Evolutionary conservation across 2,888 invertebrate genomes (phyloP), one percentile per base, ranked within the genome.

Genomic region (Hipparchia sbordonii): DNA sequence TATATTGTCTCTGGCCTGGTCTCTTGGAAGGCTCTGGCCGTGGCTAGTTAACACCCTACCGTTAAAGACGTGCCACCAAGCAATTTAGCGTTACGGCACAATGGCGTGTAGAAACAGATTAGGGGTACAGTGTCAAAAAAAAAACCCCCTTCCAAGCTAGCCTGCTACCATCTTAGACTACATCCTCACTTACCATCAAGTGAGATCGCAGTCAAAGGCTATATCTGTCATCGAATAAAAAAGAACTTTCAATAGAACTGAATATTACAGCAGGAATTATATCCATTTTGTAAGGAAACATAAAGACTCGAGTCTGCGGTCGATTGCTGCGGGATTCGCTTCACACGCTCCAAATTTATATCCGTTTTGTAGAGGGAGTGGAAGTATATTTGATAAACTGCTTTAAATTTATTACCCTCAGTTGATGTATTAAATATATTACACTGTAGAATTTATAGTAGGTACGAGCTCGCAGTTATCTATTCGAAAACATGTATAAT

Each of bases 321-420:
- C 52, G 68, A 60, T 33, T 39, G 61, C 61, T 52, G 60, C 52
- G 52, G 61, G n/a, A 13, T 52, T 61, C 51, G 9, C 61, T 52
- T 39, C 60, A 52, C 69, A 39, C 39, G 69, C 69, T 61, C 13
- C 52, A 51, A 52, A 52, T 69, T 61, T 69, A 67, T 59, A 59
- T 67, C 48, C 51, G 60, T 52, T 69, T 13, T 61, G 60, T 61
- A 39, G 52, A 69, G 10, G 56, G 52, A 69, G 61, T 69, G 10
- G 56, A 39, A 69, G 61, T 69, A 69, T 61, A 69, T 69, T 61
- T 69, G 51, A 69, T 69, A 61, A 61, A 61, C 69, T 52, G 61
- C 69, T 39, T 51, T 39, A 60, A 60, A 69, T 69, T 69, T 61
- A 69, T 45, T 52, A 69, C 23, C 7, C 46, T n/a, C n/a, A 3